phyloP scores from a whole-genome alignment of 2,888 invertebrate genomes.

The Campopleginae sp. region DNA sequence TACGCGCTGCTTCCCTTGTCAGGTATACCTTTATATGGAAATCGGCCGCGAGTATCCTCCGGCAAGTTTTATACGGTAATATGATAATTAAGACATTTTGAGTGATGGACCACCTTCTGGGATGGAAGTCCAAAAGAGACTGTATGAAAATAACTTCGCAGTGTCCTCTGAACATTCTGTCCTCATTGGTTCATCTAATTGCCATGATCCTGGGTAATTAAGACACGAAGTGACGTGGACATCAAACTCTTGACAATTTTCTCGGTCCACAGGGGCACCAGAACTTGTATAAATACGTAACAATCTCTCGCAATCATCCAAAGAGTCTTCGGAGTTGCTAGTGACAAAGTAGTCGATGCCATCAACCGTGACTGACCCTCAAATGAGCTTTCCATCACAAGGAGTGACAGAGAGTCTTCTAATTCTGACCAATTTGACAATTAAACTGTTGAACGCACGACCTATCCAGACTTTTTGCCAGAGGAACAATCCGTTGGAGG shows the following conservation, averaged over 20 bases:
- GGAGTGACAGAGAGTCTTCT: slow-evolving; percentile 9
- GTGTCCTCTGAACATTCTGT: slow-evolving; percentile 21
- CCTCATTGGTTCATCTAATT: slow-evolving; percentile 54
- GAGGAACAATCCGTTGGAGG: slow-evolving; percentile 17
- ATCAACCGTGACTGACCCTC: not conserved
- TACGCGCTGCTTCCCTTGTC: slow-evolving; percentile 60
- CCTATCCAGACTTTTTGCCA: slow-evolving; percentile 8
- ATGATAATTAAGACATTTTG: slow-evolving; percentile 75
- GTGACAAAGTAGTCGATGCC: slow-evolving; percentile 7
- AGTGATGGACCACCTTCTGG: slow-evolving; percentile 31
- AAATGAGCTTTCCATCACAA: slow-evolving; percentile 2
- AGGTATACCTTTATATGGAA: slow-evolving; percentile 68
- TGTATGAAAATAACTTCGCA: slow-evolving; percentile 47
- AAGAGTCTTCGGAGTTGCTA: too few relatives aligned
- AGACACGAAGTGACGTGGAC: slow-evolving; percentile 40
- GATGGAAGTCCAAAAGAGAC: slow-evolving; percentile 26
- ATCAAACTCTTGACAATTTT: slow-evolving; percentile 42
- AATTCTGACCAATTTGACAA: slow-evolving; percentile 9
- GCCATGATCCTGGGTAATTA: slow-evolving; percentile 56
- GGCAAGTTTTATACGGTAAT: slow-evolving; percentile 73
- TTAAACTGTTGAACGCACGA: not conserved
- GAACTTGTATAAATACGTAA: not conserved
- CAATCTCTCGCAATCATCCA: slow-evolving; percentile 3
- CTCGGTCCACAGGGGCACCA: slow-evolving; percentile 36
- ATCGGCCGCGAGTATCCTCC: slow-evolving; percentile 57